Conservation (phyloP, 1,140 invertebrate genomes). For the Drosophila kurseongensis region DNA sequence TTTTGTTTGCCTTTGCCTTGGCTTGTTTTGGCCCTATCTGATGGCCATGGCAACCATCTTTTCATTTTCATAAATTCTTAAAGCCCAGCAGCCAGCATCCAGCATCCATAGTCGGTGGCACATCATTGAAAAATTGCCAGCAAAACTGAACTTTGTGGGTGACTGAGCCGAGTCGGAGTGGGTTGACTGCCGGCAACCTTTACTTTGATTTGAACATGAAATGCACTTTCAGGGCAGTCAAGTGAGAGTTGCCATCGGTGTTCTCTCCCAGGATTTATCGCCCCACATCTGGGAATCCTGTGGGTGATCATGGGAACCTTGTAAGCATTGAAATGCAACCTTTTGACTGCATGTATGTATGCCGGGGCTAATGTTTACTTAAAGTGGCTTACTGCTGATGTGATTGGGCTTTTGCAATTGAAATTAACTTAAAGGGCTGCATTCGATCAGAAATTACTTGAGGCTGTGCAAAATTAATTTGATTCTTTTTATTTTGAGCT, state of each 20-base stretch:
- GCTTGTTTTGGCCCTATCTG: conserved; percentile 25
- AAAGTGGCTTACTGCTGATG: conserved; percentile 41
- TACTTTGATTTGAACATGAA: conserved; percentile 55
- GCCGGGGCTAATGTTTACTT: conserved; percentile 35
- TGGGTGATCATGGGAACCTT: conserved; percentile 6
- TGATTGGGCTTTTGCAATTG: conserved; percentile 20
- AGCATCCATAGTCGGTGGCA: conserved; percentile 23
- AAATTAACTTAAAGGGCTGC: not conserved
- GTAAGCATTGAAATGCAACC: conserved; percentile 37
- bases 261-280: conserved; percentile 16
- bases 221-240: conserved; percentile 53
- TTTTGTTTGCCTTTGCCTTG: conserved; percentile 39
- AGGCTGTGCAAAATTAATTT: not conserved
- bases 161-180: conserved; percentile 9
- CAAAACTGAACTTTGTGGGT: conserved; percentile 24
- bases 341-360: conserved; percentile 9
- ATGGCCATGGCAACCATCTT: conserved; percentile 51
- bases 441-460: not conserved
- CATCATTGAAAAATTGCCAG: conserved; percentile 48
- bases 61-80: conserved; percentile 53
- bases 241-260: conserved; percentile 55
- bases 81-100: conserved; percentile 1
- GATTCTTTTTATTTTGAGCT: too few relatives aligned
- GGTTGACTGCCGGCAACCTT: conserved; percentile 39
- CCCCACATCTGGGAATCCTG: not conserved